phyloP scores from a whole-genome alignment of 2,888 invertebrate genomes.

The Apantesis nais region DNA sequence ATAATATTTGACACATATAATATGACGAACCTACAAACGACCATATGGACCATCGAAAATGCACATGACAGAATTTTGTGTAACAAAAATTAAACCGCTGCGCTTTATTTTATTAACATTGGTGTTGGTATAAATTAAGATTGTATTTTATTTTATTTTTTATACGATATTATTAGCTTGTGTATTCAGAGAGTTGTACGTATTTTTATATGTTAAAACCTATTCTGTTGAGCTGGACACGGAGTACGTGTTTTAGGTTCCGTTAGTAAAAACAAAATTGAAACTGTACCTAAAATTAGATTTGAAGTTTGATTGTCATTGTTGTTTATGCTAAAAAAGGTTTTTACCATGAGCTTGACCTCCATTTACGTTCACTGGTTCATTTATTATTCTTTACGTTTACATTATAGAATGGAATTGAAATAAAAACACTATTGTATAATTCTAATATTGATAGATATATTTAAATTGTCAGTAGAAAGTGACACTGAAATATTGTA shows the following conservation, averaged over 20 bases:
- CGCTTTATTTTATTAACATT: slow-evolving; percentile 66
- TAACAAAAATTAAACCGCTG: slow-evolving; percentile 52
- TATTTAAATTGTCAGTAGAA: slow-evolving; percentile 22
- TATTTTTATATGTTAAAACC: slow-evolving; percentile 13
- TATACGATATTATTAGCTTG: slow-evolving; percentile 59
- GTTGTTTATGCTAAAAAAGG: slow-evolving; percentile 65
- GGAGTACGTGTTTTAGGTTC: slow-evolving; percentile 45
- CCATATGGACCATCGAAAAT: slow-evolving; percentile 79
- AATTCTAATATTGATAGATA: slow-evolving; percentile 3
- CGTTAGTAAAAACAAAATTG: slow-evolving; percentile 24
- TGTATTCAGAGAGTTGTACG: slow-evolving; percentile 51
- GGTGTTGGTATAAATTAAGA: slow-evolving; percentile 73
- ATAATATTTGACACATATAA: slow-evolving; percentile 23
- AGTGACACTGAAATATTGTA: slow-evolving; percentile 18
- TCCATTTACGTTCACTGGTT: slow-evolving; percentile 67
- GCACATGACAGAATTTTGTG: slow-evolving; percentile 72
- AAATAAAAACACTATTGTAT: background rate
- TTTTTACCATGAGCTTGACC: slow-evolving; percentile 62
- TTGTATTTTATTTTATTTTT: slow-evolving; percentile 47
- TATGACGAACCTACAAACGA: slow-evolving; percentile 45
- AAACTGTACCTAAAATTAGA: slow-evolving; percentile 28
- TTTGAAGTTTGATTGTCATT: slow-evolving; percentile 59
- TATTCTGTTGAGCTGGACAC: slow-evolving; percentile 29
- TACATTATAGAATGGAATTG: background rate
- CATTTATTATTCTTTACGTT: slow-evolving; percentile 50